Percentiles rank a stretch among this genome's conserved stretches.
These are phyloP conservation scores for Drepanosiphum platanoidis DNA, from an alignment of 2,888 invertebrate species.

Conservation along the genomic window DNA sequence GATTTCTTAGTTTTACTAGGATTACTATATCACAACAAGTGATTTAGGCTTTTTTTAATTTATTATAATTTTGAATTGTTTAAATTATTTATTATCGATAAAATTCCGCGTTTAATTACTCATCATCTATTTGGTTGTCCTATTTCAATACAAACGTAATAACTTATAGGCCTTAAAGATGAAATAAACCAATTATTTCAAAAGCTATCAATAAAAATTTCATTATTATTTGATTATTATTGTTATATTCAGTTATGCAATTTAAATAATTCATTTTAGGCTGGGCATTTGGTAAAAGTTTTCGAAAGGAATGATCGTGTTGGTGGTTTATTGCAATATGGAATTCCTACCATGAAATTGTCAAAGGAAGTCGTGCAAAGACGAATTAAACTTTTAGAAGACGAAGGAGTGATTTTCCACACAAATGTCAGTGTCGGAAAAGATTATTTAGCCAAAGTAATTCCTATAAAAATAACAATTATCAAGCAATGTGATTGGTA, in stretches of 20 bases:
- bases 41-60: too few relatives aligned
- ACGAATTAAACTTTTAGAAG: conserved; percentile 84
- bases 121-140: too few relatives aligned
- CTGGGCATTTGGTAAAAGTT: conserved; percentile 94
- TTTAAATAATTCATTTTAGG: conserved; percentile 69
- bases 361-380: conserved; percentile 93
- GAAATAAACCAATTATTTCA: too few relatives aligned
- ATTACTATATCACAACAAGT: too few relatives aligned
- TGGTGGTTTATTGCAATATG: conserved; percentile 95
- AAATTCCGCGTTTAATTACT: too few relatives aligned
- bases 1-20: too few relatives aligned
- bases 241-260: background rate
- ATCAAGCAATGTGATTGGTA: background rate
- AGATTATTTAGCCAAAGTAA: conserved; percentile 81
- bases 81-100: too few relatives aligned
- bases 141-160: too few relatives aligned
- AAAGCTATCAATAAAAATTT: too few relatives aligned
- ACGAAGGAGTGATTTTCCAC: conserved; percentile 91
- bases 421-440: conserved; percentile 91
- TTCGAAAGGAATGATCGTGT: conserved; percentile 96
- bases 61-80: too few relatives aligned
- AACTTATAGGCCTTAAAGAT: too few relatives aligned
- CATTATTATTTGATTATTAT: background rate
- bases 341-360: conserved; percentile 99
- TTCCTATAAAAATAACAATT: background rate